These are phyloP conservation scores for Mythimna impura DNA, from an alignment of 2,888 invertebrate genomes.

Conservation along the genomic window DNA sequence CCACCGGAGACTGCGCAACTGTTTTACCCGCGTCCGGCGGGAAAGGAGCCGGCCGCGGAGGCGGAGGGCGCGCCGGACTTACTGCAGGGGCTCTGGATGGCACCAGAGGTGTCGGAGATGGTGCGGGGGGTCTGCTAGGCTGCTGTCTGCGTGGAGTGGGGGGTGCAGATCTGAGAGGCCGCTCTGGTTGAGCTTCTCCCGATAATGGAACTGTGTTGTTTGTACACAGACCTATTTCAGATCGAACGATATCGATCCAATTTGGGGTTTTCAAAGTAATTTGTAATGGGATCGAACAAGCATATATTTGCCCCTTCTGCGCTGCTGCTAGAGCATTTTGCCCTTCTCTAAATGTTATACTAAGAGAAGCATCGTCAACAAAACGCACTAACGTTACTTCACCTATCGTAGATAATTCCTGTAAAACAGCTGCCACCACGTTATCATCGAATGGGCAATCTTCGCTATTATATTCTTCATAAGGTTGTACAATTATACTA, in stretches of 20 bases:
- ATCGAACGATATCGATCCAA: conserved; percentile 95
- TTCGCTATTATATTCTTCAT: conserved; percentile 81
- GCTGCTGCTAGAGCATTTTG: conserved; percentile 95
- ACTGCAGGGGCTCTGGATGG: conserved; percentile 85
- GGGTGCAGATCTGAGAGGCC: conserved; percentile 85
- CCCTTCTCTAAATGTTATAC: conserved; percentile 98
- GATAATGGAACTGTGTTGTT: conserved; percentile 96
- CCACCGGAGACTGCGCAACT: conserved; percentile 78
- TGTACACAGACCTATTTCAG: conserved; percentile 95
- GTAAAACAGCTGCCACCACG: conserved; percentile 94
- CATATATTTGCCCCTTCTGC: conserved; percentile 90
- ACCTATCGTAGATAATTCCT: conserved; percentile 95
- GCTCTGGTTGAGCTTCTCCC: conserved; percentile 81
- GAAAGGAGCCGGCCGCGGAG: conserved; percentile 90
- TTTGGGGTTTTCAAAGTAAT: conserved; percentile 95
- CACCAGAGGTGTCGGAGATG: conserved; percentile 87
- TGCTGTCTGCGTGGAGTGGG: conserved; percentile 88
- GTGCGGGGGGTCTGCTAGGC: conserved; percentile 91
- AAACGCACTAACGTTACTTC: conserved; percentile 97
- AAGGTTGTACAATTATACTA: conserved; percentile 94
- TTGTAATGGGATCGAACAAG: conserved; percentile 92
- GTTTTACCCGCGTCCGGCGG: conserved; percentile 87
- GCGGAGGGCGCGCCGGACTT: conserved; percentile 89
- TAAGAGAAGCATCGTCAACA: conserved; percentile 95
- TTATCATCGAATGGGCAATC: conserved; percentile 94